phyloP scores from a whole-genome alignment of 2,797 vertebrate genomes.

The Lophius americanus region DNA sequence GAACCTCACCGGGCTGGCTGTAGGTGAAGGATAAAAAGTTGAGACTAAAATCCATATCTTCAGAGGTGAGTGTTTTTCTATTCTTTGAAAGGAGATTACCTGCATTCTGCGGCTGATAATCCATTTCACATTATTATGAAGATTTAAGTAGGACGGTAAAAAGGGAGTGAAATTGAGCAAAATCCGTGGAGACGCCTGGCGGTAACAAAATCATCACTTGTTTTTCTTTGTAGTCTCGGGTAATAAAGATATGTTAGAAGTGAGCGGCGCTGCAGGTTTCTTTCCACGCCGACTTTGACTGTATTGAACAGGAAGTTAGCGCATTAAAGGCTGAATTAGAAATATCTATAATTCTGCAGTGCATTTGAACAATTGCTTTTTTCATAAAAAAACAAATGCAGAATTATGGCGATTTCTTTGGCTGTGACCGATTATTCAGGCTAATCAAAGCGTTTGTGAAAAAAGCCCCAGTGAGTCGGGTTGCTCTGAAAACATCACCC shows the following conservation, averaged over 20 bases:
- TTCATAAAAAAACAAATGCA: constrained; percentile 44
- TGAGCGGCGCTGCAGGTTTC: too few species aligned
- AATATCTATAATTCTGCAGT: constrained; percentile 15
- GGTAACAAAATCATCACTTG: constrained; percentile 17
- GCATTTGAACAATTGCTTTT: constrained; percentile 26
- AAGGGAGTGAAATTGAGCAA: constrained; percentile 24
- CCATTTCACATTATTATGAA: constrained; percentile 39
- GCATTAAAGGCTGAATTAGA: constrained; percentile 23
- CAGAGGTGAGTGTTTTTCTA: constrained; percentile 36
- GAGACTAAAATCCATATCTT: constrained; percentile 56
- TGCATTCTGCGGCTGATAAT: constrained; percentile 44
- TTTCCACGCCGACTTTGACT: too few species aligned
- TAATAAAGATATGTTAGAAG: too few species aligned
- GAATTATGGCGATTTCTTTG: constrained; percentile 35
- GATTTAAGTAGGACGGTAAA: constrained; percentile 52
- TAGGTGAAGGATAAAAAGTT: constrained; percentile 36
- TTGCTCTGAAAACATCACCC: constrained; percentile 50
- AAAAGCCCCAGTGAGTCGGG: constrained; percentile 17
- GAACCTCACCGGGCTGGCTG: constrained; percentile 33
- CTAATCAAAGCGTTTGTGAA: constrained; percentile 37
- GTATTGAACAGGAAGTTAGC: too few species aligned
- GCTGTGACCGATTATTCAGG: constrained; percentile 39
- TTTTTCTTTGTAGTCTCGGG: constrained; percentile 3
- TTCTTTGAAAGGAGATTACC: constrained; percentile 36
- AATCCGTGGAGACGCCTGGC: constrained; percentile 23